Evolutionary conservation across 2,888 invertebrate species (phyloP).

Genomic region (Meiosimyza decipiens): DNA sequence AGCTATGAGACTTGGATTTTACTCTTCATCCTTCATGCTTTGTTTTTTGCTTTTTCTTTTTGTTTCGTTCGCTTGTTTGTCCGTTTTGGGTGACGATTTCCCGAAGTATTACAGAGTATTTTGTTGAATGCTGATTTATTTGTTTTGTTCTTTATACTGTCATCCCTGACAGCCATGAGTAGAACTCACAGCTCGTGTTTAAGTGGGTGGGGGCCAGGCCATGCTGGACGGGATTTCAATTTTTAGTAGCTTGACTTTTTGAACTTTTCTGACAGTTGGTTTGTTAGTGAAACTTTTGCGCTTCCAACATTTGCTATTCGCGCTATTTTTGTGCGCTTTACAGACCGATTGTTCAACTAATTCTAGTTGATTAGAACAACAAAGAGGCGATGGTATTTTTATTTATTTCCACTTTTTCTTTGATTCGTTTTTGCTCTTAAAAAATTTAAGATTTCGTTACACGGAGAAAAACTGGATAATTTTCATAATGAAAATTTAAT

Average conservation of each 20-base stretch:
- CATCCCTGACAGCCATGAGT: too few relatives aligned
- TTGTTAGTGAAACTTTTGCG: too few relatives aligned
- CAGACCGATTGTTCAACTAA: conserved; percentile 41
- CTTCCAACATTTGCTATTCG: background rate
- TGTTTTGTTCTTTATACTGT: background rate
- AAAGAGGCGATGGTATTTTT: conserved; percentile 28
- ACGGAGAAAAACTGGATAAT: background rate
- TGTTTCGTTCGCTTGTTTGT: conserved; percentile 8
- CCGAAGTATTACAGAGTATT: background rate
- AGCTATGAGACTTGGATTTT: background rate
- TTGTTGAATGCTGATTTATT: conserved; percentile 9
- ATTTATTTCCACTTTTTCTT: background rate
- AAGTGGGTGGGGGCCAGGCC: too few relatives aligned
- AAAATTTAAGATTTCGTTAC: too few relatives aligned
- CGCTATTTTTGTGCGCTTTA: conserved; percentile 6
- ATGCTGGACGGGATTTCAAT: too few relatives aligned
- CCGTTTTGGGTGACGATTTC: conserved; percentile 11
- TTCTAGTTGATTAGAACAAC: conserved; percentile 42
- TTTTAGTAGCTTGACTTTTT: conserved; percentile 2
- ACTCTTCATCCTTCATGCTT: background rate
- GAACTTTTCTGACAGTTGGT: too few relatives aligned
- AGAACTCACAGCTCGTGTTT: too few relatives aligned
- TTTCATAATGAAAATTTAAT: too few relatives aligned
- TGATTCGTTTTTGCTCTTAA: too few relatives aligned
- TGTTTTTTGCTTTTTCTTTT: background rate